phyloP scores from a whole-genome alignment of 2,797 vertebrate species.

The Pitangus sulphuratus region DNA sequence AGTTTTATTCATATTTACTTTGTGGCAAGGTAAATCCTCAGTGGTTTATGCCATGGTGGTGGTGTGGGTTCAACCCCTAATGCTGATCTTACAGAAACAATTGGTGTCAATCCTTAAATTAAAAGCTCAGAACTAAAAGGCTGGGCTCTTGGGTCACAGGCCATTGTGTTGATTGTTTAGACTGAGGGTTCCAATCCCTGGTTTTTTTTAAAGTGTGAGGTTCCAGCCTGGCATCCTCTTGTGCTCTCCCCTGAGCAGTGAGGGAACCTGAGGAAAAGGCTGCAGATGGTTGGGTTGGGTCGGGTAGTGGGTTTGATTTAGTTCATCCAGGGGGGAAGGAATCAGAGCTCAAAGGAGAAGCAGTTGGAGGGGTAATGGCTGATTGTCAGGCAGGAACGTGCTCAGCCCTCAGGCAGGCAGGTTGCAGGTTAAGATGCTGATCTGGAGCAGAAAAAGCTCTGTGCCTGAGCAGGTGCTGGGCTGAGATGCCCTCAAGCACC shows the following conservation, averaged over 20 bases:
- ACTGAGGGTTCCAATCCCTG: not conserved
- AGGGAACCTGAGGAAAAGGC: not conserved
- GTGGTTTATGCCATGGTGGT: not conserved
- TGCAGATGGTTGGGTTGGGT: not conserved
- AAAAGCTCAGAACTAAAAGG: not conserved
- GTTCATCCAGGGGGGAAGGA: not conserved
- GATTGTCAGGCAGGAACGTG: not conserved
- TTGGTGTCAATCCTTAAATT: not conserved
- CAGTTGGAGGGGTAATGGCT: not conserved
- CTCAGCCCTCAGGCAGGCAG: not conserved
- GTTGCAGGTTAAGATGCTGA: not conserved
- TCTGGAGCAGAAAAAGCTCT: not conserved
- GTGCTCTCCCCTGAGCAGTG: not conserved
- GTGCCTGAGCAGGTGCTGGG: not conserved
- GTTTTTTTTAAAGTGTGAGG: too few relatives aligned
- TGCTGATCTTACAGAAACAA: not conserved
- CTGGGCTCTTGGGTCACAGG: not conserved
- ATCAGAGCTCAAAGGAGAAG: not conserved
- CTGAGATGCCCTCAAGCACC: not conserved
- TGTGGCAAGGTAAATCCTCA: not conserved
- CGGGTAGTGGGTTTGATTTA: not conserved
- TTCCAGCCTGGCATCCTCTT: not conserved
- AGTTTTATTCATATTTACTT: not conserved
- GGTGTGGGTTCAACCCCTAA: not conserved
- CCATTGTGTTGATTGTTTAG: not conserved